A percentile compares a stretch with the other conserved stretches of the same genome.
These are phyloP conservation scores for Delphinapterus leucas DNA, from an alignment of 2,113 vertebrate genomes.

Conservation along the genomic window DNA sequence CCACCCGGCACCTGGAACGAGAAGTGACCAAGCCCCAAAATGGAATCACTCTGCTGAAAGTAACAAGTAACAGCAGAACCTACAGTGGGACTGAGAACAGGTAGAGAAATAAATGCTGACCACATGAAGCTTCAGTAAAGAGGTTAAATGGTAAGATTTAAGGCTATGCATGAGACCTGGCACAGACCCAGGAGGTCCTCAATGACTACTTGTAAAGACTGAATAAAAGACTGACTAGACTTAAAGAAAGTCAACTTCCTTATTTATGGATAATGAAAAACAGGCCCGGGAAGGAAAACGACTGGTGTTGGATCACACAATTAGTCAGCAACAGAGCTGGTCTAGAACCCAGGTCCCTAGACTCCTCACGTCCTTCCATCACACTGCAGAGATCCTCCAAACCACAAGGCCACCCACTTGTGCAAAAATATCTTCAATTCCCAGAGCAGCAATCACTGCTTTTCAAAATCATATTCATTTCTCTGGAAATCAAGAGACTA, in stretches of 20 bases:
- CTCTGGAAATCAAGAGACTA: not conserved
- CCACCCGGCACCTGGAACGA: constrained; percentile 89
- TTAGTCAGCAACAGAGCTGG: not conserved
- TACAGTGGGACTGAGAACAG: not conserved
- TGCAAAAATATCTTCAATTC: not conserved
- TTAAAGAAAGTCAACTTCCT: not conserved
- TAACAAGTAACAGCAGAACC: not conserved
- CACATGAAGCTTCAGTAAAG: not conserved
- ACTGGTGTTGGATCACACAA: not conserved
- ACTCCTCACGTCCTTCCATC: not conserved
- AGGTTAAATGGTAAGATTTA: not conserved
- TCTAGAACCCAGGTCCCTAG: not conserved
- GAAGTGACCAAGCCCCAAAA: not conserved
- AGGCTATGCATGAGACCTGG: not conserved
- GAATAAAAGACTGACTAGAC: not conserved
- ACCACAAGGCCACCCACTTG: not conserved
- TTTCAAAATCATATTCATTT: constrained; percentile 13
- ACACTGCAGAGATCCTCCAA: not conserved
- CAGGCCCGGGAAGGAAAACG: not conserved
- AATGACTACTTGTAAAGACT: not conserved
- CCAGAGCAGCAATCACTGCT: not conserved
- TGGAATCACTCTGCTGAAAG: not conserved
- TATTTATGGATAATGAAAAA: not conserved
- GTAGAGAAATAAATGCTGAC: not conserved
- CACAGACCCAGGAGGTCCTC: not conserved